Evolutionary conservation across 1,140 invertebrate genomes (phyloP).

Genomic region (Berghia stephanieae): DNA sequence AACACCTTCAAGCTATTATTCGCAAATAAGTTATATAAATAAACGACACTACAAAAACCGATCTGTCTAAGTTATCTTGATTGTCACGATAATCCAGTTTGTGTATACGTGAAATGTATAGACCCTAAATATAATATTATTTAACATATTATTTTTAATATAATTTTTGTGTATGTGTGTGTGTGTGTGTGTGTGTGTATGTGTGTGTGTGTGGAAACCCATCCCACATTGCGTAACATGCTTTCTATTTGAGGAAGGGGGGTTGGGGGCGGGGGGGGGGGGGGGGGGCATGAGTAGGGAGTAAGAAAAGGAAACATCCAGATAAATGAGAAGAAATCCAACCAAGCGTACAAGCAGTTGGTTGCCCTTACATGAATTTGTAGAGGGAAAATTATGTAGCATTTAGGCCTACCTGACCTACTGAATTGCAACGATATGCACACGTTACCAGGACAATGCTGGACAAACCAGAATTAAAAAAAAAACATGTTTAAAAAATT

Average conservation of each 20-base stretch:
- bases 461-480: no score
- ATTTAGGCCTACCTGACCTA: no score
- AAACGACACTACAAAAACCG: no score
- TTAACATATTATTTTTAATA: not conserved
- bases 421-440: no score
- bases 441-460: no score
- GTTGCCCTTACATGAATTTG: not conserved
- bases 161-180: not conserved
- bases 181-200: not conserved
- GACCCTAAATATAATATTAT: not conserved
- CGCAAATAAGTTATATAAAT: no score
- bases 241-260: not conserved
- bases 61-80: not conserved
- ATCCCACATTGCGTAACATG: not conserved
- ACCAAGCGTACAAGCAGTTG: not conserved
- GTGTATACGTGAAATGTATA: not conserved
- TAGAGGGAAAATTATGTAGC: no score
- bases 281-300: not conserved
- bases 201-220: not conserved
- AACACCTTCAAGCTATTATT: no score
- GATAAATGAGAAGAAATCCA: not conserved
- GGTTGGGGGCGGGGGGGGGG: not conserved
- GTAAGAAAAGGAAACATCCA: not conserved
- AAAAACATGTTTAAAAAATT: no score
- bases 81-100: not conserved